Evolutionary conservation across 2,113 vertebrate genomes (phyloP), one percentile per base, ranked within the genome.

Genomic region (Elephantulus edwardii): DNA sequence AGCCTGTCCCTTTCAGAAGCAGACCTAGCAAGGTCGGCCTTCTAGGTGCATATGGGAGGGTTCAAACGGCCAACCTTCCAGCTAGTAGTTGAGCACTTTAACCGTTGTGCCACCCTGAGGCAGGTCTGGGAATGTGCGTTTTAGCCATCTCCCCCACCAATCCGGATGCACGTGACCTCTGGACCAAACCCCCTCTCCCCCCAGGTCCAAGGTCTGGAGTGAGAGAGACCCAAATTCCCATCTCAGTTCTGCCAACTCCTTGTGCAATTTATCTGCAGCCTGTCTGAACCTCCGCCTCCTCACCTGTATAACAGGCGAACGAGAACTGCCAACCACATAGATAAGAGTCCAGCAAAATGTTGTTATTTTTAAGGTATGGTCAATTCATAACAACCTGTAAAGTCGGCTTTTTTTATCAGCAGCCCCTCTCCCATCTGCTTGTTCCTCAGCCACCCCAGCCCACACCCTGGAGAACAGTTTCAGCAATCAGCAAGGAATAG

Each of bases 391-490:
- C 8, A 77, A 44, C 70, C 72, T 35, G 4, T 8, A 48, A 42
- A 10, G 33, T 48, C n/a, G 28, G 68, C 60, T 64, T 11, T 54
- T 26, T 28, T 58, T 81, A 48, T 83, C 56, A 33, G 64, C 38
- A 76, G n/a, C 28, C 35, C 44, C 52, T 64, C 64, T 74, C 46
- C 22, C 10, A 60, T 68, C 42, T 72, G 66, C 60, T 72, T 33
- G 8, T 85, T 68, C 74, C 52, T 71, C 75, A 93, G 86, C 70
- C 81, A 89, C 58, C n/a, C n/a, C n/a, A 89, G 68, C 62, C 70
- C 74, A 46, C 56, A 83, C 28, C 38, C n/a, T 56, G n/a, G 70
- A 62, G 92, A 88, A 44, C 1, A 11, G 17, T 80, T 87, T 79
- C 66, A 28, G 46, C 83, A 19, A 33, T 13, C 33, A 80, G 75